phyloP scores from a whole-genome alignment of 2,113 vertebrate species.

The Crotalus horridus region DNA sequence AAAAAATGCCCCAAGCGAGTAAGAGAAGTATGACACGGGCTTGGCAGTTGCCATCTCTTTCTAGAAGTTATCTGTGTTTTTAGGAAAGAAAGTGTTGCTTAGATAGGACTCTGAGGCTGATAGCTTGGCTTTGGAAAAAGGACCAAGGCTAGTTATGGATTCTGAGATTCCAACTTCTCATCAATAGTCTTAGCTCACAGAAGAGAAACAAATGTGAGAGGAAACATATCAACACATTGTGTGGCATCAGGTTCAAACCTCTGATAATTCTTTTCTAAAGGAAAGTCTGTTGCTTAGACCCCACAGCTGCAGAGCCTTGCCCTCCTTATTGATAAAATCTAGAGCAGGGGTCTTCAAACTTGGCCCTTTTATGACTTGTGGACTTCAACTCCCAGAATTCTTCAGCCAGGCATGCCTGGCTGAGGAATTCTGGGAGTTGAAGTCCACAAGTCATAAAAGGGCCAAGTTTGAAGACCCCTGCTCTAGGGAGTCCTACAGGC shows the following conservation, averaged over 20 bases:
- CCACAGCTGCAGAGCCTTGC: conserved; percentile 37
- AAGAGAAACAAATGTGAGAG: conserved; percentile 35
- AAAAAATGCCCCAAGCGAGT: not conserved
- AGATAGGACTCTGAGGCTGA: not conserved
- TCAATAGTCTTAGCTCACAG: conserved; percentile 34
- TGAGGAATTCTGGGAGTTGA: too few relatives aligned
- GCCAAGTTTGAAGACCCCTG: too few relatives aligned
- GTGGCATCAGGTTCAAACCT: conserved; percentile 42
- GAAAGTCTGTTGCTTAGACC: conserved; percentile 29
- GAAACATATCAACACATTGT: conserved; percentile 52
- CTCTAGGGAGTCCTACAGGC: not conserved
- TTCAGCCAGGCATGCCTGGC: too few relatives aligned
- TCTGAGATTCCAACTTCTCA: not conserved
- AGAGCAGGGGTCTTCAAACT: not conserved
- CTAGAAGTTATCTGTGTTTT: conserved; percentile 33
- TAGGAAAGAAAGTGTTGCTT: conserved; percentile 20
- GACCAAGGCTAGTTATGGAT: conserved; percentile 19
- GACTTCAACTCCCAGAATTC: too few relatives aligned
- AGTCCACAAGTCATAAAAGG: too few relatives aligned
- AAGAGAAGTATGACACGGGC: not conserved
- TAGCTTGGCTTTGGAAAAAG: conserved; percentile 16
- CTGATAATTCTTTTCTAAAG: conserved; percentile 56
- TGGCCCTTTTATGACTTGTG: too few relatives aligned
- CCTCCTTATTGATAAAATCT: conserved; percentile 21
- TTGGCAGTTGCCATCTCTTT: conserved; percentile 29